A percentile compares a stretch with the other conserved stretches of the same genome.
Evolutionary conservation across 2,113 vertebrate genomes (phyloP).

Genomic region (Epinephelus fuscoguttatus): DNA sequence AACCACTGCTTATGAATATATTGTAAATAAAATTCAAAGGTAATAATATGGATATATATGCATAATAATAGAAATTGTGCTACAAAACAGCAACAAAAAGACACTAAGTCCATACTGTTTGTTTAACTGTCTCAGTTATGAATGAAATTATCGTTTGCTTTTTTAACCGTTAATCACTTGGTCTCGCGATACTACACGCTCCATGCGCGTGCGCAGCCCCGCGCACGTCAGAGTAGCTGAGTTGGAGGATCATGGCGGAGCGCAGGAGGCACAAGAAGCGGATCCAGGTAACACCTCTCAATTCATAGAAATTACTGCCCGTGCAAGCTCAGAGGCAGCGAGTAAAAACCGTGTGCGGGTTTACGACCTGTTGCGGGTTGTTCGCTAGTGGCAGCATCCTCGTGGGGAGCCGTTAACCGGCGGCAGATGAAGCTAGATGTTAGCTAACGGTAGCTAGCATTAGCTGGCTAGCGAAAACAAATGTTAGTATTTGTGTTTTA

Average conservation of each 20-base stretch:
- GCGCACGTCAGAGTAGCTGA: slow-evolving; percentile 86
- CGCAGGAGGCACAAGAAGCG: slow-evolving; percentile 97
- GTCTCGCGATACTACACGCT: slow-evolving; percentile 67
- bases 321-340: rapidly evolving
- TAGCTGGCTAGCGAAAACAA: slow-evolving; percentile 63
- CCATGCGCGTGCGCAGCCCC: slow-evolving; percentile 38
- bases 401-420: neutral
- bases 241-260: slow-evolving; percentile 96
- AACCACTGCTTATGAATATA: no score
- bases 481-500: slow-evolving; percentile 38
- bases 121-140: no score
- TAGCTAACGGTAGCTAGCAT: slow-evolving; percentile 65
- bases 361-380: neutral
- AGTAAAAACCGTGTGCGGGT: neutral
- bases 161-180: neutral
- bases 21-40: no score
- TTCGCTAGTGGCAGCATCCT: neutral
- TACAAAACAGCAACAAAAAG: no score
- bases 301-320: neutral
- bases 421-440: slow-evolving; percentile 29
- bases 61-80: neutral
- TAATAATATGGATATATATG: neutral
- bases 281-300: slow-evolving; percentile 89
- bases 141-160: neutral
- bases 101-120: no score